Evolutionary conservation across 2,888 invertebrate genomes (phyloP), one percentile per base, ranked within the genome.

Genomic region (Erpobdella octoculata): DNA sequence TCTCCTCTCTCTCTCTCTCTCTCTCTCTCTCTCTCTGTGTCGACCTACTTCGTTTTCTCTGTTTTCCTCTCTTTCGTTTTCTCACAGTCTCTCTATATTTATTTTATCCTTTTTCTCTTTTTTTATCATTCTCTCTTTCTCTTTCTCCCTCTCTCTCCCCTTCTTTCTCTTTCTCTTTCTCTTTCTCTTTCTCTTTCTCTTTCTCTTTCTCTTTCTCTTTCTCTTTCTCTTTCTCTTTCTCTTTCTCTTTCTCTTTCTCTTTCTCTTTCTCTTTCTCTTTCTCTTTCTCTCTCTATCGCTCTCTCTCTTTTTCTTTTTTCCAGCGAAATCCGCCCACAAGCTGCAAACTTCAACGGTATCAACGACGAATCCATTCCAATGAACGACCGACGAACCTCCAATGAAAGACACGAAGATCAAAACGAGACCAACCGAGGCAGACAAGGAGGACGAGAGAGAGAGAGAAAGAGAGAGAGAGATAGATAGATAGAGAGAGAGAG

Each of bases 111-210:
- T n/a, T 41, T n/a, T 41, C 46, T 41, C 46, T 15, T n/a, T 41
- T n/a, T 41, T n/a, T 41, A 12, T 41, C n/a, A 15, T 15, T 41
- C 46, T 41, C 46, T 41, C 46, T 41, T n/a, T 41, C 46, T 41
- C 46, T 41, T n/a, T 41, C 46, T 41, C 46, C n/a, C 46, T 41
- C n/a, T 41, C 46, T 41, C 46, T 41, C 46, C n/a, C 46, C n/a
- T n/a, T 41, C 46, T 41, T n/a, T 41, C 46, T 41, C 46, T 41
- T n/a, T n/a, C 46, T 41, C 46, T 41, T 15, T 12, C n/a, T 41
- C 46, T 15, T 41, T 41, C 46, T 41, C 46, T 41, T 12, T 41
- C 46, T 41, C n/a, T 41, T 41, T 41, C n/a, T n/a, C 12, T n/a
- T n/a, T 41, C n/a, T 41, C 46, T 41, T 41, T 41, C n/a, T 41